A percentile compares a stretch with the other conserved stretches of the same genome.
These are phyloP conservation scores for Apodemia zela DNA, from an alignment of 2,888 invertebrate genomes.

Conservation along the genomic window DNA sequence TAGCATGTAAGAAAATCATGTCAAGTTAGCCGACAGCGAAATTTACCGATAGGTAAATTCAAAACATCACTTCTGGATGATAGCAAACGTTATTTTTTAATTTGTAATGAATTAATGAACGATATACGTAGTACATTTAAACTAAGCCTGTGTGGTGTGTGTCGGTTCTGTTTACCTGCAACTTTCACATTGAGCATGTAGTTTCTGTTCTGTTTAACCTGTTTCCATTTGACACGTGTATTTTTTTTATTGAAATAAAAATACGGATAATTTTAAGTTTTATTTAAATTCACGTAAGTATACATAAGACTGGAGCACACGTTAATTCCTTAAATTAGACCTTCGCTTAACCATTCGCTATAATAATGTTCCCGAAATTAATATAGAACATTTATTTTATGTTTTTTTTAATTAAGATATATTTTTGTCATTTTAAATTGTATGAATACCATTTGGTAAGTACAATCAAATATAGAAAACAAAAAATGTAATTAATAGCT, in stretches of 20 bases:
- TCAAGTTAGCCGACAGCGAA: background rate
- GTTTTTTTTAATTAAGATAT: slow-evolving; percentile 62
- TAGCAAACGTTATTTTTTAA: background rate
- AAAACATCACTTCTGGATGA: background rate
- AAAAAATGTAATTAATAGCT: slow-evolving; percentile 25
- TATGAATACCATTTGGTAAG: slow-evolving; percentile 56
- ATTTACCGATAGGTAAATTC: slow-evolving; percentile 1
- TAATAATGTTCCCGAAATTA: slow-evolving; percentile 8
- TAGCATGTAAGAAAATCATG: slow-evolving; percentile 11
- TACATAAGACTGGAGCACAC: slow-evolving; percentile 12
- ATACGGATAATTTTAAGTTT: slow-evolving; percentile 67
- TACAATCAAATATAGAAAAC: slow-evolving; percentile 52
- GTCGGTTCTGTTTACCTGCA: background rate
- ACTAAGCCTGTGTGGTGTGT: slow-evolving; percentile 1
- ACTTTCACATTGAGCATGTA: slow-evolving; percentile 20
- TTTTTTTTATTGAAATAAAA: slow-evolving; percentile 69
- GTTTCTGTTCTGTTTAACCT: slow-evolving; percentile 19
- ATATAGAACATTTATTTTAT: slow-evolving; percentile 26
- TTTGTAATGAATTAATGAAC: background rate
- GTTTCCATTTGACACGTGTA: slow-evolving; percentile 52
- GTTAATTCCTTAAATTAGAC: slow-evolving; percentile 5
- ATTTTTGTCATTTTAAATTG: slow-evolving; percentile 66
- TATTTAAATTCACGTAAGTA: slow-evolving; percentile 56
- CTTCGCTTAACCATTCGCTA: slow-evolving; percentile 9
- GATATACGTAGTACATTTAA: background rate